A percentile compares a stretch with the other conserved stretches of the same genome.
Evolutionary conservation across 2,113 vertebrate genomes (phyloP).

Genomic region (Puma concolor): DNA sequence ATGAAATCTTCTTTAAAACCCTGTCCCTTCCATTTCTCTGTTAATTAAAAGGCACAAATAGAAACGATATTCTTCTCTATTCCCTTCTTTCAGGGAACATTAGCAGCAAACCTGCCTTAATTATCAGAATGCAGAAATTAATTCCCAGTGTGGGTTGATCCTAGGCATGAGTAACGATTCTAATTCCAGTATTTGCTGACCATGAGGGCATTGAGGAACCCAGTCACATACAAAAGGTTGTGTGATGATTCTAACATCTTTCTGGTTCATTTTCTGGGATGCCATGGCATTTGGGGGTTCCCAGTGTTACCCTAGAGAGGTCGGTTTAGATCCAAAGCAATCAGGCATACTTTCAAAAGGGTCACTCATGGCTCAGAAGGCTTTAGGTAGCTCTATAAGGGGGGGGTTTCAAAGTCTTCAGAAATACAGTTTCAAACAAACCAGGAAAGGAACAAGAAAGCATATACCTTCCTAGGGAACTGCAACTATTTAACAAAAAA

Average conservation of each 20-base stretch:
- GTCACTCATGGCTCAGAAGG: background rate
- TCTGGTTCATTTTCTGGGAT: background rate
- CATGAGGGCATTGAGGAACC: background rate
- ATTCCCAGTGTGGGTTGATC: background rate
- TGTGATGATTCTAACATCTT: background rate
- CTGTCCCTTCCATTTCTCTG: background rate
- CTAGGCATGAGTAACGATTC: background rate
- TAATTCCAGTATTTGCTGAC: background rate
- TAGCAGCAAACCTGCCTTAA: background rate
- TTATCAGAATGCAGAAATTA: background rate
- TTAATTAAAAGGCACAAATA: background rate
- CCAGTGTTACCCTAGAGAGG: too few species aligned
- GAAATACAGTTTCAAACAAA: conserved; percentile 36
- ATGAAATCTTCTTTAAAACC: background rate
- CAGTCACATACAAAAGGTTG: background rate
- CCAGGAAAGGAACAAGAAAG: conserved; percentile 30
- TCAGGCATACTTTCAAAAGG: background rate
- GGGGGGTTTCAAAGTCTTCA: background rate
- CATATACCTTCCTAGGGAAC: background rate
- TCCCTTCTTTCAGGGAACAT: background rate
- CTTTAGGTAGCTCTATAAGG: background rate
- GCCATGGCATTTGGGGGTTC: background rate
- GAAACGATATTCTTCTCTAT: background rate
- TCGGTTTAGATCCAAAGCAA: conserved; percentile 1
- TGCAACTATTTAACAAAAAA: conserved; percentile 55